Percentiles rank a stretch among this genome's conserved stretches.
Conservation (phyloP, 2,888 invertebrate genomes). For the Tinea semifulvella region DNA sequence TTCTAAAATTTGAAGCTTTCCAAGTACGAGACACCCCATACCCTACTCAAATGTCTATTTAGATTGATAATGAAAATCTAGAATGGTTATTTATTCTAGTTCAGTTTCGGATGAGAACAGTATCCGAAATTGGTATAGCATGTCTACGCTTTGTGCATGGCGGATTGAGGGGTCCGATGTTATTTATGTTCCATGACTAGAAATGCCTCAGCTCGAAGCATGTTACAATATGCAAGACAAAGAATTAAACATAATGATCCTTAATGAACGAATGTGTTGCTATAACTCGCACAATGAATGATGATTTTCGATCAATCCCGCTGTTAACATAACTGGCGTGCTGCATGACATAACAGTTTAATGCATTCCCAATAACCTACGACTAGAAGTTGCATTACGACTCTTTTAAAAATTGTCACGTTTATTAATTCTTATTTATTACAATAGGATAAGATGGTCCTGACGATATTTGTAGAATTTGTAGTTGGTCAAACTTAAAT, state of each 20-base stretch:
- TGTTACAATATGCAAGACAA: slow-evolving; percentile 35
- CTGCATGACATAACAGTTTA: slow-evolving; percentile 53
- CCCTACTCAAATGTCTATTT: background rate
- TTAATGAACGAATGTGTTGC: slow-evolving; percentile 25
- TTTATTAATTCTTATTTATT: slow-evolving; percentile 23
- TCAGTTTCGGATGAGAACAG: slow-evolving; percentile 18
- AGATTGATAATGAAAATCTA: slow-evolving; percentile 1
- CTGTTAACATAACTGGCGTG: slow-evolving; percentile 48
- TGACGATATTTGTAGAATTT: no score
- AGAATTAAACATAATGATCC: background rate
- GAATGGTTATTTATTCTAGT: background rate
- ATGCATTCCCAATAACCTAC: slow-evolving; percentile 41
- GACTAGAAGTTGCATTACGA: slow-evolving; percentile 43
- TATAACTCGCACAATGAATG: slow-evolving; percentile 37
- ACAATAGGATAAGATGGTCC: background rate
- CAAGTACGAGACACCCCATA: background rate
- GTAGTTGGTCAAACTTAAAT: no score
- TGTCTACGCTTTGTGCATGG: slow-evolving; percentile 64
- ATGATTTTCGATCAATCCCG: slow-evolving; percentile 29
- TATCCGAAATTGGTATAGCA: slow-evolving; percentile 47
- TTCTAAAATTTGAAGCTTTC: background rate
- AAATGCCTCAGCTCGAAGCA: slow-evolving; percentile 63
- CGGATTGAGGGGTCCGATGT: slow-evolving; percentile 55
- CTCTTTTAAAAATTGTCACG: slow-evolving; percentile 28
- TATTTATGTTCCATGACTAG: slow-evolving; percentile 54